These are phyloP conservation scores for Pyralis farinalis DNA, from an alignment of 2,888 invertebrate species.

Conservation along the genomic window DNA sequence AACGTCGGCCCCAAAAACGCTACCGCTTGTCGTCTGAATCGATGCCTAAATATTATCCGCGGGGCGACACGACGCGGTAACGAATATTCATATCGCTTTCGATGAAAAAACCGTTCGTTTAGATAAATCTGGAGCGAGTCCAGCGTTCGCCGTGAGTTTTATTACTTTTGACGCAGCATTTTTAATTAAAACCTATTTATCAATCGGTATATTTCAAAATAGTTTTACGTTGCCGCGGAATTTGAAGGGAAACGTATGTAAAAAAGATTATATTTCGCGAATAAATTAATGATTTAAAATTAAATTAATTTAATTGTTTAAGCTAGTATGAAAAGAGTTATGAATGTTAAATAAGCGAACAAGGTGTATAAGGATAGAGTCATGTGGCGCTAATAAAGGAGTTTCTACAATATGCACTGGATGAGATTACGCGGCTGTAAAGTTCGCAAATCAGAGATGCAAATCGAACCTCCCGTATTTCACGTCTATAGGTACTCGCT, in stretches of 20 bases:
- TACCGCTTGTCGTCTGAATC: slow-evolving; percentile 22
- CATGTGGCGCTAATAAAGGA: too few species aligned
- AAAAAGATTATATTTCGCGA: too few species aligned
- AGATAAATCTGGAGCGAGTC: slow-evolving; percentile 61
- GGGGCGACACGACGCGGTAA: slow-evolving; percentile 56
- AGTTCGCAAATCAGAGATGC: too few species aligned
- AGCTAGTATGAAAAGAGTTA: too few species aligned
- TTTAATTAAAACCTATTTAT: slow-evolving; percentile 52
- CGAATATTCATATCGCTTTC: slow-evolving; percentile 64
- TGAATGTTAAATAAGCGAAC: too few species aligned
- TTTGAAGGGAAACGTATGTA: background rate
- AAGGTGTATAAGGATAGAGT: too few species aligned
- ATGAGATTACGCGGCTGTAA: too few species aligned
- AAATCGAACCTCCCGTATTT: too few species aligned
- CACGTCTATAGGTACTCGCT: too few species aligned
- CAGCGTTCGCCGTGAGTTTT: slow-evolving; percentile 39
- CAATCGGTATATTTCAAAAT: slow-evolving; percentile 24
- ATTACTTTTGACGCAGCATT: slow-evolving; percentile 46
- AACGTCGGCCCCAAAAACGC: slow-evolving; percentile 17
- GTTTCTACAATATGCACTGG: too few species aligned
- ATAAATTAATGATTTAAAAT: too few species aligned
- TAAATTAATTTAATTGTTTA: too few species aligned
- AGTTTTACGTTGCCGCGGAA: slow-evolving; percentile 5
- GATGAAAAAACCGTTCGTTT: slow-evolving; percentile 46
- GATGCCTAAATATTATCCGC: slow-evolving; percentile 34